These are phyloP conservation scores for Drosophila biarmipes DNA, from an alignment of 1,140 invertebrate species.

Conservation along the genomic window DNA sequence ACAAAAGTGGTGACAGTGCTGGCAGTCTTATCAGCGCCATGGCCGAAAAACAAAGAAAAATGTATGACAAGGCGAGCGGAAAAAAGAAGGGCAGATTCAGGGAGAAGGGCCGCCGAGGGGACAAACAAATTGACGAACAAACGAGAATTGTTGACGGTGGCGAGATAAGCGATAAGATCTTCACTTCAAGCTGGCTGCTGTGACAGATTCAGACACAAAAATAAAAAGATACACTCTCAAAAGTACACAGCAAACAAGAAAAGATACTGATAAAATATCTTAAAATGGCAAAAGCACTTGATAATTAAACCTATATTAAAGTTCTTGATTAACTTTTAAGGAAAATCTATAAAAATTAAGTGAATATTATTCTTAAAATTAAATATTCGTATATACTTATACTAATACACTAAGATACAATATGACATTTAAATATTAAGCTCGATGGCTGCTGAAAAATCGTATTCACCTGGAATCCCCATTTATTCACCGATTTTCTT, in stretches of 20 bases:
- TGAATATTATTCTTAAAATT: too few species aligned
- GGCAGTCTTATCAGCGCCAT: constrained; percentile 62
- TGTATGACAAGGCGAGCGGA: constrained; percentile 5
- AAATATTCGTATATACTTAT: too few species aligned
- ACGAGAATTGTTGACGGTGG: constrained; percentile 19
- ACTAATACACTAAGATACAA: too few species aligned
- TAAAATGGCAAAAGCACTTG: not conserved
- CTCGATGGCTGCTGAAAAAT: too few species aligned
- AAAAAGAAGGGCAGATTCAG: not conserved
- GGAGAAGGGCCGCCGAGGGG: not conserved
- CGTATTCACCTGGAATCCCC: too few species aligned
- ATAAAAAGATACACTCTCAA: not conserved
- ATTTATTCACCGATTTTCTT: too few species aligned
- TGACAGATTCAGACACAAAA: constrained; percentile 1
- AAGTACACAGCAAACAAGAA: not conserved
- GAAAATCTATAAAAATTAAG: too few species aligned
- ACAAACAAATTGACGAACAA: constrained; percentile 11
- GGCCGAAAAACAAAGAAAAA: constrained; percentile 40
- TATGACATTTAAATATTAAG: too few species aligned
- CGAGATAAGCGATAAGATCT: constrained; percentile 39
- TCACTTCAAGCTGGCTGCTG: constrained; percentile 18
- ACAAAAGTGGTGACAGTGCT: constrained; percentile 54
- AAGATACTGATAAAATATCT: not conserved
- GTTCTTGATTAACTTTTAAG: too few species aligned
- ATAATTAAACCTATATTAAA: too few species aligned